These are phyloP conservation scores for Ips typographus DNA, from an alignment of 1,140 invertebrate genomes.

Conservation along the genomic window DNA sequence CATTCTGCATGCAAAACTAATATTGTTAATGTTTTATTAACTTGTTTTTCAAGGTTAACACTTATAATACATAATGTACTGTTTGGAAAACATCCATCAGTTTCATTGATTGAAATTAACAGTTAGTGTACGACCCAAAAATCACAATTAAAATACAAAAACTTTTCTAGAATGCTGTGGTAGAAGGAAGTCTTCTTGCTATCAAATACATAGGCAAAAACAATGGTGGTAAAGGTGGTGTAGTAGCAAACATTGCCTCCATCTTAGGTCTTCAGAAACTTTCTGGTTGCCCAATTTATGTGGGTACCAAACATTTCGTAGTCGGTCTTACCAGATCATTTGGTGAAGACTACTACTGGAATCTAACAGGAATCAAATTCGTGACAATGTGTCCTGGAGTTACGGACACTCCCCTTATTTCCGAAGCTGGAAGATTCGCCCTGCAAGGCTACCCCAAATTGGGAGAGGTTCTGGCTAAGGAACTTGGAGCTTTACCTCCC, in stretches of 20 bases:
- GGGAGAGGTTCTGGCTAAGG: slow-evolving; percentile 48
- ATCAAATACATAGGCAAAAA: slow-evolving; percentile 56
- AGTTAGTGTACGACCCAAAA: too few species aligned
- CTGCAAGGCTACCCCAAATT: slow-evolving; percentile 52
- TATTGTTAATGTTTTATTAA: not conserved
- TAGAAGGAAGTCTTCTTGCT: slow-evolving; percentile 52
- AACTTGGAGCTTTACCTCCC: slow-evolving; percentile 43
- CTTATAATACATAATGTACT: too few species aligned
- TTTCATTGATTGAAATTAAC: too few species aligned
- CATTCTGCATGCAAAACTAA: not conserved
- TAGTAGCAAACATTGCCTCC: slow-evolving; percentile 55
- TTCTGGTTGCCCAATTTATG: slow-evolving; percentile 54
- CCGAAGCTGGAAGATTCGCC: slow-evolving; percentile 46
- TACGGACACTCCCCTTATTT: slow-evolving; percentile 45
- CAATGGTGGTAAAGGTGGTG: slow-evolving; percentile 53
- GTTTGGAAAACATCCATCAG: too few species aligned
- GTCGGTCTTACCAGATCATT: slow-evolving; percentile 57
- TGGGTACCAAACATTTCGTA: slow-evolving; percentile 57
- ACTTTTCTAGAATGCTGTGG: slow-evolving; percentile 51
- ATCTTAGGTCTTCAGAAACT: slow-evolving; percentile 53
- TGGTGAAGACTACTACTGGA: slow-evolving; percentile 46
- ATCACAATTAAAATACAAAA: too few species aligned
- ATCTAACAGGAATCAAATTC: slow-evolving; percentile 54
- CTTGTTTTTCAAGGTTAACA: too few species aligned
- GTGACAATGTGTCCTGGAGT: slow-evolving; percentile 54